Evolutionary conservation across 2,113 vertebrate genomes (phyloP).

Genomic region (Hirundichthys speculiger): DNA sequence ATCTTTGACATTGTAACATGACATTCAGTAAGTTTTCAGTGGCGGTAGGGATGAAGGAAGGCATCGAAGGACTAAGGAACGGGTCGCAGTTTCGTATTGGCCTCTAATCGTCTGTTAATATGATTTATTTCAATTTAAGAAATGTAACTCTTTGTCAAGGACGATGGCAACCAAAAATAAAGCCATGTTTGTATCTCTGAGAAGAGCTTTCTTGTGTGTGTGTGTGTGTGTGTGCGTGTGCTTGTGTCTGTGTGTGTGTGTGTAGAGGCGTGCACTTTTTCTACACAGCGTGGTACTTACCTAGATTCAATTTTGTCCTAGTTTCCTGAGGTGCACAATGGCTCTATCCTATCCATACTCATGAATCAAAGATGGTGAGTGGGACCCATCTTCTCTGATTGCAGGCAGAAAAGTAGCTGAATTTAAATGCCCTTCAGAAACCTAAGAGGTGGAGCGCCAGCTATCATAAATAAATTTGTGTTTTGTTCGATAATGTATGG

Average conservation of each 20-base stretch:
- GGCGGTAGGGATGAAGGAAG: constrained; percentile 1
- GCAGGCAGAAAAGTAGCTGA: constrained; percentile 21
- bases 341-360: constrained; percentile 16
- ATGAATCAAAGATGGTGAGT: constrained; percentile 45
- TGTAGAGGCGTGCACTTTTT: constrained; percentile 1
- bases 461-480: constrained; percentile 3
- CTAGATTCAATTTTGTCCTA: constrained; percentile 47
- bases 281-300: constrained; percentile 17
- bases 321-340: constrained; percentile 33
- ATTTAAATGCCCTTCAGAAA: constrained; percentile 43
- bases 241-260: no score
- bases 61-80: constrained; percentile 1
- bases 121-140: constrained; percentile 54
- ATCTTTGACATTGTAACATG: constrained; percentile 57
- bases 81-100: constrained; percentile 19
- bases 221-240: no score
- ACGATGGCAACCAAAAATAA: constrained; percentile 31
- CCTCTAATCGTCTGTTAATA: constrained; percentile 49
- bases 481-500: background rate
- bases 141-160: constrained; percentile 47
- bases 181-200: constrained; percentile 22
- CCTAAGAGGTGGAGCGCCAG: background rate
- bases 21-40: constrained; percentile 47
- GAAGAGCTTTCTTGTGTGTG: no score
- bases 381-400: constrained; percentile 16